Conservation (phyloP, 2,888 invertebrate genomes). For the Tinea pellionella region DNA sequence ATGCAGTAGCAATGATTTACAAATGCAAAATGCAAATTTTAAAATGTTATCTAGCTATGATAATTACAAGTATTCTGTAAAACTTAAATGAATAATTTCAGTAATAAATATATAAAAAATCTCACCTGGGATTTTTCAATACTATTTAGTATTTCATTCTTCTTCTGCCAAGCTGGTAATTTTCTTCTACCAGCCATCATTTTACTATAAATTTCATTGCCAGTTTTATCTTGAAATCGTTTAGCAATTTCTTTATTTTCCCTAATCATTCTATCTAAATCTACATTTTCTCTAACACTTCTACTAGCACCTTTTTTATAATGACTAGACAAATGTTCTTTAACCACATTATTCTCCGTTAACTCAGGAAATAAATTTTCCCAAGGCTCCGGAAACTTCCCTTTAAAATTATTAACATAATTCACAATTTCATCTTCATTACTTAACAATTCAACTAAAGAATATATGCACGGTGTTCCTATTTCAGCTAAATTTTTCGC, state of each 20-base stretch:
- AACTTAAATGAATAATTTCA: too few species aligned
- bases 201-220: constrained; percentile 72
- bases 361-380: constrained; percentile 73
- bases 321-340: constrained; percentile 67
- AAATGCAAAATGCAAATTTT: too few species aligned
- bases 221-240: constrained; percentile 71
- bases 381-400: constrained; percentile 60
- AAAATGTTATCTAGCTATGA: too few species aligned
- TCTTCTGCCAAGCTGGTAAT: constrained; percentile 80
- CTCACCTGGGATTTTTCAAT: constrained; percentile 72
- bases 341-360: constrained; percentile 37
- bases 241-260: constrained; percentile 74
- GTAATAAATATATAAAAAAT: too few species aligned
- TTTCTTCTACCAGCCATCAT: constrained; percentile 73
- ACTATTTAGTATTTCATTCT: constrained; percentile 74
- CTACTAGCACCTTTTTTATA: constrained; percentile 73
- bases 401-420: constrained; percentile 67
- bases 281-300: constrained; percentile 58
- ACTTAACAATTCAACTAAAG: constrained; percentile 76
- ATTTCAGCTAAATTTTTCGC: constrained; percentile 73
- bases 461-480: constrained; percentile 79
- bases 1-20: too few species aligned
- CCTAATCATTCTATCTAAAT: constrained; percentile 62
- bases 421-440: constrained; percentile 75
- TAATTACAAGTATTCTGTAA: too few species aligned